These are phyloP conservation scores for Sylvia borin DNA, from an alignment of 2,797 vertebrate species.

Conservation along the genomic window DNA sequence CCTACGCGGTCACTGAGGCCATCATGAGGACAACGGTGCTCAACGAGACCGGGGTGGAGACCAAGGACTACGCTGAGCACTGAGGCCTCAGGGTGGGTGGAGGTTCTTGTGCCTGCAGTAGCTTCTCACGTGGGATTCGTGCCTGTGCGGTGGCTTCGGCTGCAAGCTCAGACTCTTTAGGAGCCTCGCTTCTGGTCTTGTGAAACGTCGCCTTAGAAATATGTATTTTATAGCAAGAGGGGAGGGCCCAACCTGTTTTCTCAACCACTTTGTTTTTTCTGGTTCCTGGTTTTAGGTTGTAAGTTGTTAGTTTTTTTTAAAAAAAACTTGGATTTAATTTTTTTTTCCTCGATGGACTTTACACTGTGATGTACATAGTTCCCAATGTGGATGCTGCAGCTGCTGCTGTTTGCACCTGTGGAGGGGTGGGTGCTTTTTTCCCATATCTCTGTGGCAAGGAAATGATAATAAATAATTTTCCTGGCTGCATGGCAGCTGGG, in stretches of 20 bases:
- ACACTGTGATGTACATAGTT: constrained; percentile 34
- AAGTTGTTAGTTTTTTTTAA: background rate
- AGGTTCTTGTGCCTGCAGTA: background rate
- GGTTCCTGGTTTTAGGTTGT: background rate
- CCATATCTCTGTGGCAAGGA: constrained; percentile 22
- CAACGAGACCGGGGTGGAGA: constrained; percentile 60
- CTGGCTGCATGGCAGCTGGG: background rate
- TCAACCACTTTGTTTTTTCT: background rate
- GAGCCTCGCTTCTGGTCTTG: constrained; percentile 41
- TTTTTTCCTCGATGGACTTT: background rate
- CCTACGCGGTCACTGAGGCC: constrained; percentile 80
- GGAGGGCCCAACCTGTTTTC: constrained; percentile 7
- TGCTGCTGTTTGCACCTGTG: constrained; percentile 5
- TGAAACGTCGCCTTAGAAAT: constrained; percentile 4
- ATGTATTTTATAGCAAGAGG: constrained; percentile 12
- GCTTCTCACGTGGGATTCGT: background rate
- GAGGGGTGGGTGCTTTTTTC: background rate
- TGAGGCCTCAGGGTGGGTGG: constrained; percentile 23
- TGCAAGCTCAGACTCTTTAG: constrained; percentile 33
- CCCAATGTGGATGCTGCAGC: background rate
- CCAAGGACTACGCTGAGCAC: constrained; percentile 53
- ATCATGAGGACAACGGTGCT: constrained; percentile 82
- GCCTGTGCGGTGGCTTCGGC: background rate
- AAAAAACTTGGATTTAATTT: background rate
- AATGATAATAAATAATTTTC: constrained; percentile 27